Evolutionary conservation across 2,797 vertebrate genomes (phyloP).

Genomic region (Philypnodon macrostomus): DNA sequence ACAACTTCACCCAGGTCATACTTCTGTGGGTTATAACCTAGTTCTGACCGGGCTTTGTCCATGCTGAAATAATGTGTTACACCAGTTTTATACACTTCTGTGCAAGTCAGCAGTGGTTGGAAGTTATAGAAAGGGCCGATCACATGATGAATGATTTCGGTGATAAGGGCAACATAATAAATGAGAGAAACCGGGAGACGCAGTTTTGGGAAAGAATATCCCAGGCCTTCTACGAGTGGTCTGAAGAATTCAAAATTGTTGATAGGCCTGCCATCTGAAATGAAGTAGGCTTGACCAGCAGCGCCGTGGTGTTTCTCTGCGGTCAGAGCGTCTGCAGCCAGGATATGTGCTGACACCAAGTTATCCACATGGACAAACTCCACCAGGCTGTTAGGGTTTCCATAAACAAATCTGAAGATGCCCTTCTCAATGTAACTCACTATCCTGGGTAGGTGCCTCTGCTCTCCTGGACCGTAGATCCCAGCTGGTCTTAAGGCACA

Average conservation of each 20-base stretch:
- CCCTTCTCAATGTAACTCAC: conserved; percentile 88
- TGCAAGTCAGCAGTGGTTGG: conserved; percentile 91
- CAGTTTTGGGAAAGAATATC: conserved; percentile 84
- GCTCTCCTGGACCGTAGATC: conserved; percentile 94
- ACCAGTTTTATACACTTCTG: conserved; percentile 93
- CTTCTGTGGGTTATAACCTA: conserved; percentile 81
- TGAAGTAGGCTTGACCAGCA: conserved; percentile 92
- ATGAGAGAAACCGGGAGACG: conserved; percentile 84
- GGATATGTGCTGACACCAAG: conserved; percentile 85
- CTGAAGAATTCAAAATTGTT: conserved; percentile 97
- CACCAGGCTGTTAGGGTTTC: conserved; percentile 83
- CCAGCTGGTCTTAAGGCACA: conserved; percentile 91
- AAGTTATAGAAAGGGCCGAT: conserved; percentile 86
- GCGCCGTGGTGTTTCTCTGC: conserved; percentile 71
- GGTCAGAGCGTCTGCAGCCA: conserved; percentile 83
- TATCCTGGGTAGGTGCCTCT: conserved; percentile 90
- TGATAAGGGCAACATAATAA: conserved; percentile 88
- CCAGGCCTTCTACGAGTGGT: conserved; percentile 90
- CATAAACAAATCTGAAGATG: conserved; percentile 88
- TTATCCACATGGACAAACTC: conserved; percentile 97
- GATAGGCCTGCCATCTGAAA: conserved; percentile 89
- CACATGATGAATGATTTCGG: conserved; percentile 81
- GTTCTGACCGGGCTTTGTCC: conserved; percentile 84
- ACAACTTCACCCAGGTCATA: conserved; percentile 85
- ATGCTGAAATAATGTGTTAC: conserved; percentile 93